A percentile compares a stretch with the other conserved stretches of the same genome.
Evolutionary conservation across 2,797 vertebrate genomes (phyloP).

Genomic region (Gymnothorax javanicus): DNA sequence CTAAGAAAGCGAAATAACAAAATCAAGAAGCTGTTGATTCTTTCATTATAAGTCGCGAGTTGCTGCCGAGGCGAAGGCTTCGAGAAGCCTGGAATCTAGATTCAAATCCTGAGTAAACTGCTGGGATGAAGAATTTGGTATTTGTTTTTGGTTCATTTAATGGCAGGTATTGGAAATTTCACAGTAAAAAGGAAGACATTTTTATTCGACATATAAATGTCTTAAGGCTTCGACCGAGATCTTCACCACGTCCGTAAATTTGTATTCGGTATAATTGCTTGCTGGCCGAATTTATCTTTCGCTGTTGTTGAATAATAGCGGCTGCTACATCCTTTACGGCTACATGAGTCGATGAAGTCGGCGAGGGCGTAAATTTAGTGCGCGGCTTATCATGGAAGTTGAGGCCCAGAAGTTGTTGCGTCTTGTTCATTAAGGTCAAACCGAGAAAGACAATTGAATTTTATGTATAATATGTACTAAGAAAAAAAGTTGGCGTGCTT

Average conservation of each 20-base stretch:
- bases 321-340: constrained; percentile 1
- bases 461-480: not conserved
- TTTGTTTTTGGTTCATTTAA: constrained; percentile 59
- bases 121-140: constrained; percentile 60
- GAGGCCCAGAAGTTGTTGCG: constrained; percentile 28
- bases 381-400: not conserved
- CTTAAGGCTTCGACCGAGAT: constrained; percentile 52
- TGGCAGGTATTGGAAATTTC: constrained; percentile 66
- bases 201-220: constrained; percentile 59
- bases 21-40: constrained; percentile 6
- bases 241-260: constrained; percentile 50
- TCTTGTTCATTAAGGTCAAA: not conserved
- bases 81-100: constrained; percentile 47
- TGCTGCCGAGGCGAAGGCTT: constrained; percentile 43
- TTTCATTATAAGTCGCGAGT: constrained; percentile 22
- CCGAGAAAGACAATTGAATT: no score
- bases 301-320: constrained; percentile 18
- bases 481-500: not conserved
- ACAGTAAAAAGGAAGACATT: constrained; percentile 64
- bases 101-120: constrained; percentile 48
- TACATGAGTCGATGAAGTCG: not conserved
- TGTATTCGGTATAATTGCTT: constrained; percentile 7
- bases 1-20: not conserved
- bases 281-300: constrained; percentile 14
- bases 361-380: constrained; percentile 22